Conservation (phyloP, 2,113 vertebrate genomes). For the Urocolius indicus region DNA sequence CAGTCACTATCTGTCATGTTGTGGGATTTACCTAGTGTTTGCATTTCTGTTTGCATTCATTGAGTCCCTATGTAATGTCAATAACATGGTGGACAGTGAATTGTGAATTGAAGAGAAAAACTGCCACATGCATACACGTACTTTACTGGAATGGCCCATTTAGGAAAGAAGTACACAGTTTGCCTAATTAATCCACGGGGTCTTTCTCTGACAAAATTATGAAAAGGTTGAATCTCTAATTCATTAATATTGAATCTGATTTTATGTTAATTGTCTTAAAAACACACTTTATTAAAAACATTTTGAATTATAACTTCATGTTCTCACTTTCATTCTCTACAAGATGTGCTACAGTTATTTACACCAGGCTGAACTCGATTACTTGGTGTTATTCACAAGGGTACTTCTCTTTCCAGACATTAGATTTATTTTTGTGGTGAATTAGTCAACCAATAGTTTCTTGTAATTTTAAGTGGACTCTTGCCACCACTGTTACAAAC, state of each 20-base stretch:
- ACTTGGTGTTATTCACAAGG: conserved; percentile 29
- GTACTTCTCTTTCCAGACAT: not conserved
- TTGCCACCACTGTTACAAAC: not conserved
- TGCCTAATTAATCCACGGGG: not conserved
- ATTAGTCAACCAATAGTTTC: not conserved
- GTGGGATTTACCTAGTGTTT: not conserved
- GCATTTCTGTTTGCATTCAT: not conserved
- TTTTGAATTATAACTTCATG: not conserved
- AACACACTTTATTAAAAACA: not conserved
- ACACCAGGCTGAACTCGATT: conserved; percentile 17
- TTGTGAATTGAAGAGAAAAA: not conserved
- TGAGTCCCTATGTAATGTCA: not conserved
- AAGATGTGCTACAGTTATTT: conserved; percentile 1
- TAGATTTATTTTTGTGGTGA: conserved; percentile 32
- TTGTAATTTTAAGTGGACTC: conserved; percentile 7
- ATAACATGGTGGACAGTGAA: not conserved
- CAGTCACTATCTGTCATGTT: accelerated
- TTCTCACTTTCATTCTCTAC: not conserved
- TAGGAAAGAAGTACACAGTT: not conserved
- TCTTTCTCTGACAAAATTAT: not conserved
- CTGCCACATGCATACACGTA: not conserved
- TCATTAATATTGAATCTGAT: not conserved
- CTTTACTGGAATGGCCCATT: not conserved
- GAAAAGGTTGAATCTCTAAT: not conserved
- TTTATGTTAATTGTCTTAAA: not conserved